Base-by-base conservation (phyloP, 2,888 invertebrate genomes). In the Andrena marginata region DNA sequence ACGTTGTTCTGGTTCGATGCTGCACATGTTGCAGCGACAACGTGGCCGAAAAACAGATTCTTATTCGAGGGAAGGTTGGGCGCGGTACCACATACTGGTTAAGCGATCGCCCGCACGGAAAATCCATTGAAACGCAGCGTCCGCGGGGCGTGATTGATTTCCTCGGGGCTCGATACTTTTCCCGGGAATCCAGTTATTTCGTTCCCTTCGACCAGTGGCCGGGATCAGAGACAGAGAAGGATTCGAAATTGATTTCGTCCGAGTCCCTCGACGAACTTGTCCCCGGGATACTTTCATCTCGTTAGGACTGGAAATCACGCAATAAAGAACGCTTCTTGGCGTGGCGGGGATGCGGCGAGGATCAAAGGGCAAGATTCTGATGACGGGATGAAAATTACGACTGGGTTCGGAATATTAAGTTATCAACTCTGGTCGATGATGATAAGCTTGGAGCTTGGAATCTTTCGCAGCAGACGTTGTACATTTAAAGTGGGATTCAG, bases 221-320 rank as follows among this genome's bases (percentile, higher is more conserved):
- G 75, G 26, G 13, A 20, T 49, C 35, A 49, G 16, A 49, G 54
- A 65, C 29, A 70, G 69, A 77, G 49, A 56, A 77, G 73, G 56
- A 73, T 64, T 8, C 48, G 73, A 73, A 59, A 74, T 77, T 74
- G 77, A 77, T 77, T 75, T 59, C 59, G 49, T 48, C 10, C 56
- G 54, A 42, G 35, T 56, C 56, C n/a, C 64, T 20, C 26, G 48
- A 6, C 73, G 35, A 23, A 63, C 31, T 42, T 63, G 42, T 31
- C 8, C 26, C 29, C 64, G 42, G 42, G 33, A 74, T 65, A 60
- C 64, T 65, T 74, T 74, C 13, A 59, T 59, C 59, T 29, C 35
- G 75, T 74, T 77, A 42, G 48, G 63, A 33, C 23, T 65, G 59
- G 56, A 54, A 65, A 74, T 48, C 74, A 29, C 26, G 20, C 56